Conservation (phyloP, 1,140 invertebrate species). For the Oreohelix idahoensis region DNA sequence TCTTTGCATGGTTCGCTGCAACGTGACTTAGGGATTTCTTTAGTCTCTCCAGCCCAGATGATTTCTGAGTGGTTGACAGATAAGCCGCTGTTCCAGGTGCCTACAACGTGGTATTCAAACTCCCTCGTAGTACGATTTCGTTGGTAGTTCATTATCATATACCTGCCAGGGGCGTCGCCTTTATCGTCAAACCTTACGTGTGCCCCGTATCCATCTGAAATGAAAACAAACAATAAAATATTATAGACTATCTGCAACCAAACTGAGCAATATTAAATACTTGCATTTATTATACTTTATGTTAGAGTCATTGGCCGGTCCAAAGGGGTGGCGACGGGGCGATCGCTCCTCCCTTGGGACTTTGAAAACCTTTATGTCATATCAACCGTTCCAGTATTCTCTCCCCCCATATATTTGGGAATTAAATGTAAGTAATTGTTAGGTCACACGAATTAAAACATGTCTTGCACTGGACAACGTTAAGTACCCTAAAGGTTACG, state of each 20-base stretch:
- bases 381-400: no score
- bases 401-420: no score
- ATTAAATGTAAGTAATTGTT: no score
- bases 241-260: neutral
- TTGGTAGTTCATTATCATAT: conserved; percentile 73
- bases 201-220: conserved; percentile 67
- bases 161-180: conserved; percentile 75
- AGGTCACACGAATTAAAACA: no score
- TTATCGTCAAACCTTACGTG: conserved; percentile 70
- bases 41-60: conserved; percentile 65
- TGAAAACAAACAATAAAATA: neutral
- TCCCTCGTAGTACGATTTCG: conserved; percentile 55
- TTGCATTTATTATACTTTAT: no score
- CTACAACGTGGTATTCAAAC: conserved; percentile 67
- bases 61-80: conserved; percentile 51
- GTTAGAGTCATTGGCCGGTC: no score
- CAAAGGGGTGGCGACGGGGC: no score
- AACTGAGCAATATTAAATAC: neutral
- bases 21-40: conserved; percentile 76
- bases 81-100: conserved; percentile 63
- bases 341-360: no score
- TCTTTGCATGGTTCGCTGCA: conserved; percentile 79
- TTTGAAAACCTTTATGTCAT: no score
- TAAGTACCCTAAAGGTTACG: no score
- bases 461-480: no score